Evolutionary conservation across 2,797 vertebrate genomes (phyloP).

Genomic region (Epinephelus coioides): DNA sequence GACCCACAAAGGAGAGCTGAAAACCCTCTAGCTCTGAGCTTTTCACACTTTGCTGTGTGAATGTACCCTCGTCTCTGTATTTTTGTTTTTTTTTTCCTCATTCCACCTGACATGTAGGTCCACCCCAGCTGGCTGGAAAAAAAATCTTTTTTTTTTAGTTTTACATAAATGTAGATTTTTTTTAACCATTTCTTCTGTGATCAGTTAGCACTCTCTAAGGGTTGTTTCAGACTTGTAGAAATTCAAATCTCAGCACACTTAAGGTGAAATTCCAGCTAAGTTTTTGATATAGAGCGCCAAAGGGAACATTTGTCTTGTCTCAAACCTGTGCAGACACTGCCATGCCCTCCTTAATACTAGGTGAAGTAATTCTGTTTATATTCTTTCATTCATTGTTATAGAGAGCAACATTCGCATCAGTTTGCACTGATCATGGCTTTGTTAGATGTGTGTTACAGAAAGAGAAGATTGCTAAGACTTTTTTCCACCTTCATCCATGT

Average conservation of each 20-base stretch:
- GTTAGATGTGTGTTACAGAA: not conserved
- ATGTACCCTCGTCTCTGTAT: not conserved
- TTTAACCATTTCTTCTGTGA: not conserved
- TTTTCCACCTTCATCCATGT: not conserved
- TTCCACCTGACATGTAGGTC: conserved; percentile 17
- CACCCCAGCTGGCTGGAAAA: not conserved
- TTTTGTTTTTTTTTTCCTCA: not conserved
- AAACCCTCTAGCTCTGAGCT: conserved; percentile 32
- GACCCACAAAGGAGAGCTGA: conserved; percentile 30
- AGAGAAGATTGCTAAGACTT: too few relatives aligned
- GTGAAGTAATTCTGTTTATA: not conserved
- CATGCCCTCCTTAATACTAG: not conserved
- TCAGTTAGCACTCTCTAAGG: not conserved
- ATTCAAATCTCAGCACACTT: not conserved
- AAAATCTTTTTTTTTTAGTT: not conserved
- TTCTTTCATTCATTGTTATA: not conserved
- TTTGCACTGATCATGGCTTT: not conserved
- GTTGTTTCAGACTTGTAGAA: not conserved
- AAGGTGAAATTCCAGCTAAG: not conserved
- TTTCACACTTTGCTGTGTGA: conserved; percentile 20
- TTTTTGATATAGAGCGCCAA: not conserved
- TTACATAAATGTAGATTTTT: not conserved
- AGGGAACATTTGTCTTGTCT: too few relatives aligned
- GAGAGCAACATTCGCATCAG: not conserved
- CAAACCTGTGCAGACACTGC: not conserved